Evolutionary conservation across 2,113 vertebrate species (phyloP).

Genomic region (Stigmatopora argus): DNA sequence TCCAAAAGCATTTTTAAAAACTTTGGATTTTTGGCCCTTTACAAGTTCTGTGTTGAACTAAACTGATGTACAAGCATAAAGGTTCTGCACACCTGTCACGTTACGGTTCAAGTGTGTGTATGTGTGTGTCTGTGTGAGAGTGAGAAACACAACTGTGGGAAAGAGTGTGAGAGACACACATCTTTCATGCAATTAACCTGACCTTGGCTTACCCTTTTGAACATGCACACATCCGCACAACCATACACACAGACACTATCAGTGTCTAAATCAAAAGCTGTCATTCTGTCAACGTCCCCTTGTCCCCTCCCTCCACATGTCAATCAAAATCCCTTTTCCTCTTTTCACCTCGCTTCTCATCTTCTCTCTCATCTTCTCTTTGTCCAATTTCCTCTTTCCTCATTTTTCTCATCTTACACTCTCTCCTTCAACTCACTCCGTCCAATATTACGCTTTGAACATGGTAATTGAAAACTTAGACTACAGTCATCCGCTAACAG

Average conservation of each 20-base stretch:
- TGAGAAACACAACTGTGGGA: conserved; percentile 14
- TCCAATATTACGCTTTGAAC: background rate
- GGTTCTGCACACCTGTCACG: conserved; percentile 29
- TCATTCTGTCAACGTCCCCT: conserved; percentile 60
- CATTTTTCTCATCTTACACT: background rate
- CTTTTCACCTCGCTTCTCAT: conserved; percentile 38
- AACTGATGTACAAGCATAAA: conserved; percentile 11
- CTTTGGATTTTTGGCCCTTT: background rate
- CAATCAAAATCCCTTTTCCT: conserved; percentile 61
- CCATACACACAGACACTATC: conserved; percentile 37
- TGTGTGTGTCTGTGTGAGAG: conserved; percentile 21
- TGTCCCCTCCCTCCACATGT: conserved; percentile 45
- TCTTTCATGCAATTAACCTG: conserved; percentile 65
- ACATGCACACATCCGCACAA: conserved; percentile 24
- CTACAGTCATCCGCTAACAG: background rate
- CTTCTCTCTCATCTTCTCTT: conserved; percentile 35
- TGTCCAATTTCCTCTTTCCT: conserved; percentile 26
- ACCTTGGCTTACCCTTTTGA: conserved; percentile 62
- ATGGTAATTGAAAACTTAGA: background rate
- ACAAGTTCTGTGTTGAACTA: conserved; percentile 1
- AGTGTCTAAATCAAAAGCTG: conserved; percentile 66
- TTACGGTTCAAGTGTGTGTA: conserved; percentile 19
- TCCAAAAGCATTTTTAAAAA: background rate
- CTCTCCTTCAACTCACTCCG: background rate
- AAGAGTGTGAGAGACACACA: conserved; percentile 35